phyloP scores from a whole-genome alignment of 2,113 vertebrate genomes.

The Neotragus moschatus region DNA sequence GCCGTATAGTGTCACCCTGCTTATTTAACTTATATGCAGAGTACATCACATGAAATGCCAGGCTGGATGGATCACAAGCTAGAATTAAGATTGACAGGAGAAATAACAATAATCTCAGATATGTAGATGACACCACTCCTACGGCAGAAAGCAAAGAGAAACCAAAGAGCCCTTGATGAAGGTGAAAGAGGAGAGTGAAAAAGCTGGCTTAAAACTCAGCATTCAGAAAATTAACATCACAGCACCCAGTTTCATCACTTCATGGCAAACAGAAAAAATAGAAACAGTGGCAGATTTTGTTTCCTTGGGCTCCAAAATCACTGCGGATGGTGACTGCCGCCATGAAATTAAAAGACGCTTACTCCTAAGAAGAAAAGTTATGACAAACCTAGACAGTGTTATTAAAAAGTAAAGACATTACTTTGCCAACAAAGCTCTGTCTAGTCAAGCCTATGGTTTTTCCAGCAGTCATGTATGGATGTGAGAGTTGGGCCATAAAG shows the following conservation, averaged over 20 bases:
- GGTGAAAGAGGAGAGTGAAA: neutral
- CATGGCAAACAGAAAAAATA: neutral
- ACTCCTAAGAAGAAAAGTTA: neutral
- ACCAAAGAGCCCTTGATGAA: neutral
- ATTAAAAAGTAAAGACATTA: neutral
- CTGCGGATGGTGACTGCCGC: neutral
- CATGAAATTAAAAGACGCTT: neutral
- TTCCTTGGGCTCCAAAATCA: neutral
- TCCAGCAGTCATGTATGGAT: neutral
- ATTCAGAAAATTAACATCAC: neutral
- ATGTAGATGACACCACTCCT: neutral
- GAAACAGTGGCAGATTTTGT: neutral
- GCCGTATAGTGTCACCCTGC: neutral
- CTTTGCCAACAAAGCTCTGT: neutral
- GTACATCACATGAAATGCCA: neutral
- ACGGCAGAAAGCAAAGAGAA: neutral
- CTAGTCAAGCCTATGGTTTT: neutral
- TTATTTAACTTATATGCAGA: neutral
- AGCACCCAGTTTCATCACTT: neutral
- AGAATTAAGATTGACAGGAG: neutral
- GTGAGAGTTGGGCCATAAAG: neutral
- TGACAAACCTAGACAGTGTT: neutral
- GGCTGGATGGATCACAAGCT: neutral
- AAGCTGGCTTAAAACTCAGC: neutral
- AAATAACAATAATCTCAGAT: neutral